Base-by-base conservation (phyloP, 2,113 vertebrate genomes). In the Caranx melampygus region DNA sequence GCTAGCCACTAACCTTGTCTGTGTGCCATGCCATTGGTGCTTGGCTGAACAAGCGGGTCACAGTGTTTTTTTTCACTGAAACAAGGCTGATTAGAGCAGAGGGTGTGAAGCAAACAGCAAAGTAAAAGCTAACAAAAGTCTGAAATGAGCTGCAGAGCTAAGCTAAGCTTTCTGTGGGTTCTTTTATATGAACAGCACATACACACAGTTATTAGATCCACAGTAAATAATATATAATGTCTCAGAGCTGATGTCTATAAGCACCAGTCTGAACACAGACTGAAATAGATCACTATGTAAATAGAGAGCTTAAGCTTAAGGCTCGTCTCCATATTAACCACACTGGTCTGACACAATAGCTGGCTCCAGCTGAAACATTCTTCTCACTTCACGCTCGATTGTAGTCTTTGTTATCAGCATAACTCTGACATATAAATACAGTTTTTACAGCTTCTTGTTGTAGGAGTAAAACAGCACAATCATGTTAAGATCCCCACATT, bases 301-400 rank as follows among this genome's bases (percentile, higher is more conserved):
- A 75, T 4, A 14, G 4, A 49, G 51, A 70, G 57, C 26, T 58
- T 65, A 37, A 79, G 33, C 69, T 40, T 31, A 49, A n/a, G 16
- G 45, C 16, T 57, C 15, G 31, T 6, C 20, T 51, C 44, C 21
- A 52, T 21, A 60, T 54, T 64, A 18, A 60, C 34, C 35, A 62
- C 26, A 37, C 15, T n/a, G 63, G 26, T 34, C 57, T 21, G 35
- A 71, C 1, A 18, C 9, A 47, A 47, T 57, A 57, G 37, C 2
- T 8, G 55, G 37, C 7, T 35, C 13, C 10, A 51, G 15, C 40
- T 11, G 1, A 72, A 49, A 14, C 18, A 4, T 21, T n/a, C 16
- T 59, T 34, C 20, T 6, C 20, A 35, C 37, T 9, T 55, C 31
- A 37, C 37, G 20, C 11, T 26, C 52, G 35, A 42, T 20, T 47